Evolutionary conservation across 2,888 invertebrate species (phyloP).

Genomic region (Timema cristinae): DNA sequence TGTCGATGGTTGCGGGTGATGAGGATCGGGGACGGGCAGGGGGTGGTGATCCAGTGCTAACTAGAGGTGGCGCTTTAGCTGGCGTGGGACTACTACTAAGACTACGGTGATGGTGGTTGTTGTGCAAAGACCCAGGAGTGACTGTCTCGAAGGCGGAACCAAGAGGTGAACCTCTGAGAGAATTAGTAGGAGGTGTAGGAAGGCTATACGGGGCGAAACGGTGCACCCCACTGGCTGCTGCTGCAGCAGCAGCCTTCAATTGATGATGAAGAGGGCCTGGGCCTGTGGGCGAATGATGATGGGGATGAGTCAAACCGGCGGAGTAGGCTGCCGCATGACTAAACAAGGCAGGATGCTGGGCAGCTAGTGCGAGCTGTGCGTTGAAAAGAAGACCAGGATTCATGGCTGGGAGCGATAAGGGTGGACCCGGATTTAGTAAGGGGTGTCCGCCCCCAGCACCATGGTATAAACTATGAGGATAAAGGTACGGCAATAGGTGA

Average conservation of each 20-base stretch:
- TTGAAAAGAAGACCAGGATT: constrained; percentile 84
- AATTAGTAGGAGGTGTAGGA: constrained; percentile 53
- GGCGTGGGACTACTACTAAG: constrained; percentile 28
- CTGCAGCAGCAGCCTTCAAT: constrained; percentile 51
- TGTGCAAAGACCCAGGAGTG: constrained; percentile 61
- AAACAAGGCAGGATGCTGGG: constrained; percentile 77
- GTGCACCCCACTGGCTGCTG: constrained; percentile 53
- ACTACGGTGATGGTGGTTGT: constrained; percentile 50
- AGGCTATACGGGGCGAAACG: constrained; percentile 88
- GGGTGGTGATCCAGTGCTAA: constrained; percentile 22
- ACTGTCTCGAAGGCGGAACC: constrained; percentile 89
- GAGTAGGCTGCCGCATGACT: constrained; percentile 46
- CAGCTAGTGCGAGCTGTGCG: constrained; percentile 80
- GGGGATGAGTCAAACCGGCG: constrained; percentile 32
- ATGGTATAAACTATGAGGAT: constrained; percentile 78
- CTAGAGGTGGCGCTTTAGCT: constrained; percentile 16
- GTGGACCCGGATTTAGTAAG: constrained; percentile 65
- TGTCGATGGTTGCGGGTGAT: constrained; percentile 40
- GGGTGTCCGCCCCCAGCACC: constrained; percentile 50
- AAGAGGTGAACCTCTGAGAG: constrained; percentile 54
- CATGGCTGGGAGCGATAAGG: constrained; percentile 49
- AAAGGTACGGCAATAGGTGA: constrained; percentile 85
- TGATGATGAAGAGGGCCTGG: constrained; percentile 43
- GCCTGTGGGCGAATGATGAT: constrained; percentile 31
- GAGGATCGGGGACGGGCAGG: constrained; percentile 28